Base-by-base conservation (phyloP, 2,113 vertebrate genomes). In the Rhynchopsitta pachyrhyncha region DNA sequence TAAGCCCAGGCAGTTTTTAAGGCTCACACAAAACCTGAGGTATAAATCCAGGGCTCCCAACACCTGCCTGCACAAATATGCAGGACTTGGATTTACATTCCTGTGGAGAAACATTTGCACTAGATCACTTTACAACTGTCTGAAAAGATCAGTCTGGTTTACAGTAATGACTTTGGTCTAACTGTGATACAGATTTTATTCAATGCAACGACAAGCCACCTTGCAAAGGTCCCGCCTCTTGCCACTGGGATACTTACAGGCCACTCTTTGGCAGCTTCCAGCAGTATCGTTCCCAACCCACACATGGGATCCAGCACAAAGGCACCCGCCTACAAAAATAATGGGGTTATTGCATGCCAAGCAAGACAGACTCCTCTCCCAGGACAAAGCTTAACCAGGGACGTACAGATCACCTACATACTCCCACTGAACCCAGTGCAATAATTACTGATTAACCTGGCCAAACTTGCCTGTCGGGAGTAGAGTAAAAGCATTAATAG, bases 271-370 rank as follows among this genome's bases (percentile, higher is more conserved):
- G 99, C 99, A 94, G 99, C 99, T 97, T 99, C 99, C 87, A 99
- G 90, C 77, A 99, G 97, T 67, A 99, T 98, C 2, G 98, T 99
- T 95, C 99, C 99, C 17, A 99, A 98, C 31, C 99, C 99, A 96
- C 99, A 99, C 98, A 99, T 99, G 13, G 99, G 99, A 97, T 99
- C 99, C 67, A 99, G 95, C 75, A 99, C 98, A 92, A 98, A 88
- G 53, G 95, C 97, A 84, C 98, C 98, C 27, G 97, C 97, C 99
- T 99, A 73, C 5, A 97, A 69, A 95, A 67, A 89, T 12, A 83
- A 75, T 91, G 33, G 10, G 0, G 2, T 67, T 90, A 86, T 4
- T 66, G 49, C 50, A 69, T 44, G 31, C 24, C 49, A 64, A 22
- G 23, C 47, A 62, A 53, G 57, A 41, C 31, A 78, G 57, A 39